Conservation (phyloP, 2,113 vertebrate genomes). For the Melanostigma gelatinosum region DNA sequence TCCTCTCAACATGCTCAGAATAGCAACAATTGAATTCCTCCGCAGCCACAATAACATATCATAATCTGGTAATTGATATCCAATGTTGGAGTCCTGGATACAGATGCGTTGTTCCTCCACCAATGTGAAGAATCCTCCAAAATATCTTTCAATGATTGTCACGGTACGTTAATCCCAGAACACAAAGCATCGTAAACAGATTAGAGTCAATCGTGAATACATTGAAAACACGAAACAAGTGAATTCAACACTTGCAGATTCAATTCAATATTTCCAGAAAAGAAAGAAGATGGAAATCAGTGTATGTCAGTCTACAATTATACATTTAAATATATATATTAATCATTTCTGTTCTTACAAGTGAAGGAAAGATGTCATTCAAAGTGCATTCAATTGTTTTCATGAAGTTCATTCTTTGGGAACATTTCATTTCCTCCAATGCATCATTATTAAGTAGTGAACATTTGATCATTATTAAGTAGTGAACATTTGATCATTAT, state of each 20-base stretch:
- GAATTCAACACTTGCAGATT: neutral
- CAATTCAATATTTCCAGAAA: neutral
- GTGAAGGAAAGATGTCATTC: too few species aligned
- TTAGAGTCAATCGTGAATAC: neutral
- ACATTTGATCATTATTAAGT: too few species aligned
- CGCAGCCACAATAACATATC: slow-evolving; percentile 32
- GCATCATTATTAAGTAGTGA: too few species aligned
- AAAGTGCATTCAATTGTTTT: too few species aligned
- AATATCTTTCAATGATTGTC: neutral
- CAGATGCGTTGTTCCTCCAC: slow-evolving; percentile 28
- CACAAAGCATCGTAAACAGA: neutral
- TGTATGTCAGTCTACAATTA: neutral
- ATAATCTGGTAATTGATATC: slow-evolving; percentile 49
- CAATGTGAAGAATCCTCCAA: neutral
- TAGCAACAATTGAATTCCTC: slow-evolving; percentile 40
- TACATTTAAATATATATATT: neutral
- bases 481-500: too few species aligned
- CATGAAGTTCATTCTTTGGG: too few species aligned
- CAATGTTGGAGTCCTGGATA: slow-evolving; percentile 28
- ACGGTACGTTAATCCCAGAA: neutral
- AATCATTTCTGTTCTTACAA: too few species aligned
- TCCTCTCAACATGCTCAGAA: slow-evolving; percentile 49
- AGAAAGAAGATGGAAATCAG: neutral
- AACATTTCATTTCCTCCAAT: too few species aligned
- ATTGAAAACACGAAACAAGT: neutral